Evolutionary conservation across 2,113 vertebrate species (phyloP).

Genomic region (Isurus oxyrinchus): DNA sequence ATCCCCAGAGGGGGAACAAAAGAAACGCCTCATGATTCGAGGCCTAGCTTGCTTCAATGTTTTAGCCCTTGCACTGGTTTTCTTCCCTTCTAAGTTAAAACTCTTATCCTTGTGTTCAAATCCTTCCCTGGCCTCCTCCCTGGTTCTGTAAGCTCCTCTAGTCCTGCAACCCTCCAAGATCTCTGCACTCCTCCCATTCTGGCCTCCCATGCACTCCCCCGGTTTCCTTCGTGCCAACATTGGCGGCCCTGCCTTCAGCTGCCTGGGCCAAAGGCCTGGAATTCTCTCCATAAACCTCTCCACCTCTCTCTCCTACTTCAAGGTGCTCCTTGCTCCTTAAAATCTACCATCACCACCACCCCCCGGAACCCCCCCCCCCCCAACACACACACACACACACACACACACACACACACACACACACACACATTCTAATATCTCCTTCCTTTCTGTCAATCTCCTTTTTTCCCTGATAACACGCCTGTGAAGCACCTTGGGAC

Average conservation of each 20-base stretch:
- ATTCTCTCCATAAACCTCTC: neutral
- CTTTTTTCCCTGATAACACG: no score
- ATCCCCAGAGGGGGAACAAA: neutral
- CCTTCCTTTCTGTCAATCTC: no score
- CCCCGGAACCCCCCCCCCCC: no score
- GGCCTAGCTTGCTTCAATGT: neutral
- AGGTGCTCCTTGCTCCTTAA: neutral
- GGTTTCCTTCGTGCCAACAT: neutral
- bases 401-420: no score
- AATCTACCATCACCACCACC: no score
- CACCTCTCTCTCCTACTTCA: neutral
- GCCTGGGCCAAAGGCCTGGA: neutral
- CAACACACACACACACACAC: no score
- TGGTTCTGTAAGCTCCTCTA: neutral
- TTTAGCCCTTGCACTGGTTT: neutral
- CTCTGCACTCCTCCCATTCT: no score
- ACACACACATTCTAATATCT: no score
- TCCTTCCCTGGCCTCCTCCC: neutral
- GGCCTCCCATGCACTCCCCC: neutral
- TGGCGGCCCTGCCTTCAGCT: neutral
- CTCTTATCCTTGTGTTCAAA: neutral
- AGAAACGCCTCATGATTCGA: neutral
- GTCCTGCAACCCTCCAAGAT: no score
- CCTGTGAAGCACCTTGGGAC: neutral
- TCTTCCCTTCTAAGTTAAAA: neutral